Evolutionary conservation across 2,113 vertebrate genomes (phyloP).

Genomic region (Salvelinus fontinalis): DNA sequence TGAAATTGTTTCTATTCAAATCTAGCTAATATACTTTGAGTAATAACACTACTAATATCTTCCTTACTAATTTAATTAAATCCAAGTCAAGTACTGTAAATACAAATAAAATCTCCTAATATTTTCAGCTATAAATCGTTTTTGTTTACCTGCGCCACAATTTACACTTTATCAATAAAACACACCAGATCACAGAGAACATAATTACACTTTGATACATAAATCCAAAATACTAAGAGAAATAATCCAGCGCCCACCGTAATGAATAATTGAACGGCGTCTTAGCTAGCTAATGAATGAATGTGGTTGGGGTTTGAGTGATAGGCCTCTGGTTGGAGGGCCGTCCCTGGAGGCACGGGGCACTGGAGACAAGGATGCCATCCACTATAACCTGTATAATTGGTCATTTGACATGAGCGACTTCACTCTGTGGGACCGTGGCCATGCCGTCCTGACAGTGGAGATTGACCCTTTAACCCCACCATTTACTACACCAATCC

Average conservation of each 20-base stretch:
- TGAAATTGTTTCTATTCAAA: too few relatives aligned
- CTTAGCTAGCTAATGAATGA: constrained; percentile 77
- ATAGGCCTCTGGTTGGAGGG: constrained; percentile 69
- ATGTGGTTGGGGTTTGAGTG: constrained; percentile 75
- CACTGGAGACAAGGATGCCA: constrained; percentile 71
- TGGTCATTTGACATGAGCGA: constrained; percentile 77
- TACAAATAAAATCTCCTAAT: too few relatives aligned
- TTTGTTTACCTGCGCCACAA: constrained; percentile 14
- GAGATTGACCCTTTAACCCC: constrained; percentile 64
- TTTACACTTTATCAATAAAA: constrained; percentile 17
- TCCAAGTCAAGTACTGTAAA: background rate
- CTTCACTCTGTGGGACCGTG: constrained; percentile 65
- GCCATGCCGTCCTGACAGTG: constrained; percentile 41
- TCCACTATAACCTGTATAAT: constrained; percentile 75
- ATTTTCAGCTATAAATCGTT: background rate
- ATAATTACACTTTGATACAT: constrained; percentile 70
- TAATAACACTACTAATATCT: too few relatives aligned
- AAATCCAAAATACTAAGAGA: constrained; percentile 63
- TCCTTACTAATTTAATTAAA: too few relatives aligned
- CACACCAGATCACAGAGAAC: constrained; percentile 40
- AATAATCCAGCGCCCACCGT: constrained; percentile 70
- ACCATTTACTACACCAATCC: constrained; percentile 64
- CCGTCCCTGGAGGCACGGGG: constrained; percentile 68
- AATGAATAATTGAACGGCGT: constrained; percentile 77
- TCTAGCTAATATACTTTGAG: too few relatives aligned